A percentile compares a stretch with the other conserved stretches of the same genome.
phyloP scores from a whole-genome alignment of 2,888 invertebrate genomes.

The Yponomeuta sedellus region DNA sequence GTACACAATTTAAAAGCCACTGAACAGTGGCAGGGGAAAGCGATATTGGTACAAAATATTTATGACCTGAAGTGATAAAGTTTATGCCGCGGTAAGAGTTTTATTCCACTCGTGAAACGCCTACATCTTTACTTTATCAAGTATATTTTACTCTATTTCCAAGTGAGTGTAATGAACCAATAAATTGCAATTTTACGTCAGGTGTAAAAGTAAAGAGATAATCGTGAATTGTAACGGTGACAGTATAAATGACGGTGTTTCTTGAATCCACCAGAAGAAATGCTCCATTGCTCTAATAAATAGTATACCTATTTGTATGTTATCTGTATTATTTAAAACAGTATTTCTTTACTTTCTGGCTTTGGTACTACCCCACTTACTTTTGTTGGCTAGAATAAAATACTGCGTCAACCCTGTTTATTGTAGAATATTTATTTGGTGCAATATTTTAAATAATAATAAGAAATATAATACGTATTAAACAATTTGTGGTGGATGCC shows the following conservation, averaged over 20 bases:
- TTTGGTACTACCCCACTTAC: too few species aligned
- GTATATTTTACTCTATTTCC: conserved; percentile 22
- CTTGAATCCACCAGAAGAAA: conserved; percentile 6
- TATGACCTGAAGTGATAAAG: conserved; percentile 64
- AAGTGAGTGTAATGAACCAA: conserved; percentile 18
- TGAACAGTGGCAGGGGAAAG: conserved; percentile 36
- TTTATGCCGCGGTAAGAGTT: conserved; percentile 68
- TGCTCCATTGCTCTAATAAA: neutral
- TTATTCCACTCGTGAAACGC: conserved; percentile 57
- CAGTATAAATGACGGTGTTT: conserved; percentile 10
- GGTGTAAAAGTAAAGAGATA: conserved; percentile 15
- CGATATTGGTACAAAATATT: conserved; percentile 63
- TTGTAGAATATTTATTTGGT: too few species aligned
- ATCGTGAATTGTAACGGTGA: conserved; percentile 9
- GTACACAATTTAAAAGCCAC: conserved; percentile 31
- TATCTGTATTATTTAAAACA: too few species aligned
- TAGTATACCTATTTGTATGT: too few species aligned
- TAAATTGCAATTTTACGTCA: conserved; percentile 17
- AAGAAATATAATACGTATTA: neutral
- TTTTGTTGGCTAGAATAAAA: too few species aligned
- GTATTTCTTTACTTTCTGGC: too few species aligned
- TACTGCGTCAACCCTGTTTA: too few species aligned
- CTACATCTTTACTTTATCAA: conserved; percentile 26
- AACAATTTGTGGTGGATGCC: neutral
- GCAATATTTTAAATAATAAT: too few species aligned